phyloP scores from a whole-genome alignment of 2,797 vertebrate genomes.

The Tadarida brasiliensis region DNA sequence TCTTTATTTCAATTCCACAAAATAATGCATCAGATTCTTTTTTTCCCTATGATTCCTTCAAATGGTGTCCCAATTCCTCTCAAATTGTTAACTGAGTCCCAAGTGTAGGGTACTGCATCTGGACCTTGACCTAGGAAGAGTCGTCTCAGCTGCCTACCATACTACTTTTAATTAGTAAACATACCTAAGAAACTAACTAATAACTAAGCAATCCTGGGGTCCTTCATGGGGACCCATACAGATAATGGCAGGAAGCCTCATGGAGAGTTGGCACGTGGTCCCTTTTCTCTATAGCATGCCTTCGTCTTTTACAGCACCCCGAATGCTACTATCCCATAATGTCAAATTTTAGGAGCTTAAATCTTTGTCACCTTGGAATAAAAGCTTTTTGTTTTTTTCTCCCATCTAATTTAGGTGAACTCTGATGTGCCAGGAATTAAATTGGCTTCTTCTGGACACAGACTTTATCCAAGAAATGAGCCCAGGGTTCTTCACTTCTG shows the following conservation, averaged over 20 bases:
- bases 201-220: neutral
- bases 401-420: neutral
- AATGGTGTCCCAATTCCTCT: neutral
- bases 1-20: neutral
- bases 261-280: accelerated
- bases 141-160: neutral
- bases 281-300: neutral
- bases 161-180: neutral
- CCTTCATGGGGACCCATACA: neutral
- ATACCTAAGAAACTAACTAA: neutral
- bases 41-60: neutral
- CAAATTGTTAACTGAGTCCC: neutral
- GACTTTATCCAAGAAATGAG: neutral
- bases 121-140: too few species aligned
- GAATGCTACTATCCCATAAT: neutral
- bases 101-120: too few species aligned
- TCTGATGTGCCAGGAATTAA: neutral
- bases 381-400: neutral
- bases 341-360: neutral
- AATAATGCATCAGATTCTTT: neutral
- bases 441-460: neutral
- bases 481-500: slow-evolving; percentile 2
- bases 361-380: neutral
- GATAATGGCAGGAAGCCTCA: neutral
- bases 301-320: neutral